Evolutionary conservation across 2,888 invertebrate species (phyloP), one percentile per base, ranked within the genome.

Genomic region (Harpalus rubripes): DNA sequence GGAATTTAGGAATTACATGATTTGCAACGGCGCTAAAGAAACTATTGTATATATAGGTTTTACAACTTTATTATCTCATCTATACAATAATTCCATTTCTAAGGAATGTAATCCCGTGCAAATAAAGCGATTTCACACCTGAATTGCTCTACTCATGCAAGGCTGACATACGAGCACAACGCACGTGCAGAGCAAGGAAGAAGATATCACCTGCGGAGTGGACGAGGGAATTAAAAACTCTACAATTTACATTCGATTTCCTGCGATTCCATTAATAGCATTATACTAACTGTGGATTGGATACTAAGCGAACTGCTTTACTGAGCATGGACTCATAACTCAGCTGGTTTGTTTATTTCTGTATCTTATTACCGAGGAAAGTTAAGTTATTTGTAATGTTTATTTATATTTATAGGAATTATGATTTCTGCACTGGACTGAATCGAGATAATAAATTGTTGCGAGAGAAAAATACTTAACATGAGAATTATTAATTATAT

Each of bases 191-290:
- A 16, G n/a, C 58, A 15, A 79, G 80, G 80, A 80, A 80, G 80
- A 80, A 80, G 80, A 80, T 80, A 80, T 80, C 80, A 80, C 59
- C 41, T 41, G 26, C 12, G 80, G 59, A 8, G 58, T 22, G n/a
- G 78, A 52, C 59, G 59, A 12, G 59, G 15, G 7, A 61, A 58
- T 32, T 22, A 39, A 61, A 59, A 80, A 61, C 58, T 61, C 26
- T 16, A 52, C 61, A 81, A 81, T 81, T 81, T 81, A 81, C 81
- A 65, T 81, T 81, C 81, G 81, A 81, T 81, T 81, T 81, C 81
- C 81, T 81, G 41, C 63, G 81, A 74, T 65, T 81, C 32, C 81
- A 52, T 44, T 81, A 63, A 65, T 39, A 61, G 44, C 52, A 63
- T 81, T 61, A 81, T 81, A 81, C 63, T 65, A 65, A 81, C 65